Base-by-base conservation (phyloP, 2,888 invertebrate genomes). In the Sinohyriopsis cumingii region DNA sequence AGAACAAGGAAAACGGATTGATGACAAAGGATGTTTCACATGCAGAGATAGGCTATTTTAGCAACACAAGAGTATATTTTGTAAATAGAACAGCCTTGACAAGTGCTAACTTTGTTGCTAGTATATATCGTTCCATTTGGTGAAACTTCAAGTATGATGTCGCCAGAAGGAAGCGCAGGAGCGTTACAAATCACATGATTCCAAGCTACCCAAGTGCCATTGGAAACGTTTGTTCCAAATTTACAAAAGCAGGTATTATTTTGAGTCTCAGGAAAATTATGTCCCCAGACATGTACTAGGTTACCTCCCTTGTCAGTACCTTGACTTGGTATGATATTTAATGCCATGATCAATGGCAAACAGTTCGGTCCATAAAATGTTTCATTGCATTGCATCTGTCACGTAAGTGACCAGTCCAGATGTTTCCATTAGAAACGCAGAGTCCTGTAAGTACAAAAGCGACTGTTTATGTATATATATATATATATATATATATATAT, bases 341-440 rank as follows among this genome's bases (percentile, higher is more conserved):
- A 56, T 3, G 75, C 67, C 22, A 45, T 75, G n/a, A 77, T 64
- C 54, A 79, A 65, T 1, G 80, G 78, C 15, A 79, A 70, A 65
- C 82, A 82, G 22, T 67, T 63, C 5, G 72, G 72, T 12, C 79
- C 80, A 28, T 81, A 81, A 68, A 73, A 81, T 6, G 73, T 71
- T 53, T 72, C 63, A 62, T 73, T 78, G n/a, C n/a, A n/a, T n/a
- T n/a, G 69, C 80, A 82, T n/a, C 61, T 55, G 55, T 81, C 75
- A 63, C 82, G 81, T 4, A 81, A 61, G 24, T 67, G 59, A 3
- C 82, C 82, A 15, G 65, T 54, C 79, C 78, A 82, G 65, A 79
- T 80, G 4, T 60, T 45, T 24, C 63, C 59, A 5, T 66, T 24
- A 64, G 81, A 82, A 3, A 59, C 62, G 63, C 81, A 82, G 24